Conservation (phyloP, 2,888 invertebrate genomes). For the Leuctra nigra region DNA sequence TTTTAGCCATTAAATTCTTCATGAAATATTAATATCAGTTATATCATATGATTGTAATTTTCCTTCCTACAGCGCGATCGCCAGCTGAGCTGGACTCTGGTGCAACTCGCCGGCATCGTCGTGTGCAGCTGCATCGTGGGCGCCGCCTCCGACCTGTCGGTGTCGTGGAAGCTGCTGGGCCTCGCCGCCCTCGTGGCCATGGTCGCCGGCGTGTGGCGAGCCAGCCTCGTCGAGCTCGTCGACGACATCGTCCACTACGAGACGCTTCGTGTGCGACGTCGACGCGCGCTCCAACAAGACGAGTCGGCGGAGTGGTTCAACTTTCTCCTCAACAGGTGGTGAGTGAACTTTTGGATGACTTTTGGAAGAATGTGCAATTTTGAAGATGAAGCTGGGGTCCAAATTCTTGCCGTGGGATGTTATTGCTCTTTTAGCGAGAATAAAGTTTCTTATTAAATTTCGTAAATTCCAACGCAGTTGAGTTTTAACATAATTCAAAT, state of each 20-base stretch:
- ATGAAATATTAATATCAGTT: too few relatives aligned
- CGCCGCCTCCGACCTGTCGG: constrained; percentile 36
- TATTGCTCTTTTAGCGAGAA: too few relatives aligned
- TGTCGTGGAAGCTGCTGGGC: constrained; percentile 39
- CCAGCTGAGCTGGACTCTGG: constrained; percentile 34
- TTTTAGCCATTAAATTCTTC: too few relatives aligned
- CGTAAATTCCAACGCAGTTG: too few relatives aligned
- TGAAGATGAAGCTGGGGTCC: too few relatives aligned
- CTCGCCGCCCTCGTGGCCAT: constrained; percentile 34
- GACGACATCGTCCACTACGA: constrained; percentile 37
- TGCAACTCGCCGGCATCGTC: constrained; percentile 32
- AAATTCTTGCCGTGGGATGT: too few relatives aligned
- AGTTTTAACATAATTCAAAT: too few relatives aligned
- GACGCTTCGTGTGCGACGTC: constrained; percentile 40
- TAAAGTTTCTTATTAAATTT: too few relatives aligned
- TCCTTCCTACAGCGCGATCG: constrained; percentile 6
- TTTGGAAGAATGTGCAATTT: too few relatives aligned
- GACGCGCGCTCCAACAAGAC: constrained; percentile 43
- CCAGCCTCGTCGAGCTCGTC: constrained; percentile 36
- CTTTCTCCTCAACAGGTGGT: constrained; percentile 47
- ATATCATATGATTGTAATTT: too few relatives aligned
- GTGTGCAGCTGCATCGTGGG: constrained; percentile 37
- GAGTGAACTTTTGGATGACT: too few relatives aligned
- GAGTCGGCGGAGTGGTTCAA: constrained; percentile 50
- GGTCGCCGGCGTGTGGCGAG: constrained; percentile 35